phyloP scores from a whole-genome alignment of 2,888 invertebrate species.

The Oscheius sp. region DNA sequence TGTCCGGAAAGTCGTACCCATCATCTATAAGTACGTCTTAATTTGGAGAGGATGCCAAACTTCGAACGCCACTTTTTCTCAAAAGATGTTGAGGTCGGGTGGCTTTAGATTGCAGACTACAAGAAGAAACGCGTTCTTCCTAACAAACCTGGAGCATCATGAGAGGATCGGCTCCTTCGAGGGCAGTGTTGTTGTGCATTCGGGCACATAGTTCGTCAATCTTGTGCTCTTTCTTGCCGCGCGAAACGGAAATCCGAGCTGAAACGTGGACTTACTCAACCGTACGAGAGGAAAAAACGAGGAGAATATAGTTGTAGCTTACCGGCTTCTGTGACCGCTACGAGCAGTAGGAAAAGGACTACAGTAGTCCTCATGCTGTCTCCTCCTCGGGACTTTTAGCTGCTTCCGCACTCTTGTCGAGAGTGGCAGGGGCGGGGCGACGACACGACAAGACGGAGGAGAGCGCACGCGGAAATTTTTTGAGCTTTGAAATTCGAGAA shows the following conservation, averaged over 20 bases:
- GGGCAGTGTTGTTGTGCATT: slow-evolving; percentile 65
- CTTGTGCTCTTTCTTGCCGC: slow-evolving; percentile 54
- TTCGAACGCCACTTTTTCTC: too few species aligned
- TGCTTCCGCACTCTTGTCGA: slow-evolving; percentile 16
- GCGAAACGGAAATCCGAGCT: slow-evolving; percentile 53
- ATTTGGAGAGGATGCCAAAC: too few species aligned
- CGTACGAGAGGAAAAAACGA: neutral
- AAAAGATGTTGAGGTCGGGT: too few species aligned
- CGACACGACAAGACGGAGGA: neutral
- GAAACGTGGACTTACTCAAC: neutral
- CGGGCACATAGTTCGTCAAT: slow-evolving; percentile 60
- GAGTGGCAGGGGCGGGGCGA: slow-evolving; percentile 35
- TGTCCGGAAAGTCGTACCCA: too few species aligned
- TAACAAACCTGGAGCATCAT: slow-evolving; percentile 50
- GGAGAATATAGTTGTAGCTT: neutral
- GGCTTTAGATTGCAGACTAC: too few species aligned
- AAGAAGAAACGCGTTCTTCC: too few species aligned
- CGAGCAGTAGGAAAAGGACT: slow-evolving; percentile 30
- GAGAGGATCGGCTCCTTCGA: slow-evolving; percentile 56
- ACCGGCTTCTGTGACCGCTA: slow-evolving; percentile 31
- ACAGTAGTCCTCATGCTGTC: slow-evolving; percentile 34
- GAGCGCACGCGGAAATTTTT: slow-evolving; percentile 29
- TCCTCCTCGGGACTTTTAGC: neutral
- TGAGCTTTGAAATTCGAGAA: neutral
- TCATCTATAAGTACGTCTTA: too few species aligned